Evolutionary conservation across 2,888 invertebrate species (phyloP).

Genomic region (Hesperia comma): DNA sequence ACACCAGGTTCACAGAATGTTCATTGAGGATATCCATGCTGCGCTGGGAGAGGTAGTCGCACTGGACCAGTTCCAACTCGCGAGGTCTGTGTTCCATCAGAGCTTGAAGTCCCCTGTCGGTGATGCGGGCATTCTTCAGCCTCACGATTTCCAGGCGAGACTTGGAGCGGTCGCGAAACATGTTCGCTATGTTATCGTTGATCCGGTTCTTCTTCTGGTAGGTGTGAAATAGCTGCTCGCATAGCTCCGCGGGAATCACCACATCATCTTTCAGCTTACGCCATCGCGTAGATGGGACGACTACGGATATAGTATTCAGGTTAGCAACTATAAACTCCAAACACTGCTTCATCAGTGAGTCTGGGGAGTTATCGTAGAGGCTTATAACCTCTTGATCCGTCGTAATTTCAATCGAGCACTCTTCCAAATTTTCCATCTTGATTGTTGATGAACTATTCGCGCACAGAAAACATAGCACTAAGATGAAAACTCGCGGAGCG

Average conservation of each 20-base stretch:
- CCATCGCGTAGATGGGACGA: slow-evolving; percentile 72
- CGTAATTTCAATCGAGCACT: slow-evolving; percentile 56
- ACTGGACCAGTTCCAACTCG: slow-evolving; percentile 90
- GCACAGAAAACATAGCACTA: slow-evolving; percentile 50
- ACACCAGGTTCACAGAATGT: slow-evolving; percentile 87
- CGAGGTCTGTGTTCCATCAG: slow-evolving; percentile 89
- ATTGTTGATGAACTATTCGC: slow-evolving; percentile 28
- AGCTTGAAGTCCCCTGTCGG: slow-evolving; percentile 87
- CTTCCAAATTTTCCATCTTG: slow-evolving; percentile 26
- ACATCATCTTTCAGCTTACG: slow-evolving; percentile 84
- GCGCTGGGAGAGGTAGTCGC: slow-evolving; percentile 85
- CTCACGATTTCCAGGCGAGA: slow-evolving; percentile 88
- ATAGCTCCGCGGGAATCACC: slow-evolving; percentile 88
- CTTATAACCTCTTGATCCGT: slow-evolving; percentile 55
- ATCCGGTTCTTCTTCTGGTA: slow-evolving; percentile 83
- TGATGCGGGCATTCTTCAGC: slow-evolving; percentile 88
- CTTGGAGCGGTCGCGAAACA: slow-evolving; percentile 89
- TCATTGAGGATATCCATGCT: slow-evolving; percentile 87
- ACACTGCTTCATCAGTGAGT: slow-evolving; percentile 86
- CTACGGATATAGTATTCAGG: slow-evolving; percentile 84
- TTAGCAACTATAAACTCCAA: slow-evolving; percentile 85
- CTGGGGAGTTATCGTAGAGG: slow-evolving; percentile 76
- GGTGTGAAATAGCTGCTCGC: slow-evolving; percentile 86
- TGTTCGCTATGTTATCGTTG: slow-evolving; percentile 87
- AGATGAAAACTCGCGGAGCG: neutral